phyloP scores from a whole-genome alignment of 2,113 vertebrate species.

The Platysternon megacephalum region DNA sequence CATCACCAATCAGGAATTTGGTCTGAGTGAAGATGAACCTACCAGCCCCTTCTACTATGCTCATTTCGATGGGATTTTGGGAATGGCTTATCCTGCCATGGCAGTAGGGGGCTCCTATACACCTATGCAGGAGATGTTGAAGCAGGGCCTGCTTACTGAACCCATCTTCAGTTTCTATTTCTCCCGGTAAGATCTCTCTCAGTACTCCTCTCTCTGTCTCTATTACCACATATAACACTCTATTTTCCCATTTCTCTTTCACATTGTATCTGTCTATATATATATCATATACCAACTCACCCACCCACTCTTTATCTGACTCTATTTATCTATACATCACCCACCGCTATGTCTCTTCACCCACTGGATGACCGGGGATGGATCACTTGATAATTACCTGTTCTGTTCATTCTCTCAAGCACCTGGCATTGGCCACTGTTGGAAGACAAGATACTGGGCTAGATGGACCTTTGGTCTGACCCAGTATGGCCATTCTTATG shows the following conservation, averaged over 20 bases:
- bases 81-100: constrained; percentile 71
- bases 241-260: accelerated
- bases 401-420: no score
- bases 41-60: constrained; percentile 70
- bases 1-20: constrained; percentile 81
- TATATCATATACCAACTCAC: background rate
- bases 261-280: background rate
- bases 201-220: background rate
- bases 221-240: accelerated
- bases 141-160: constrained; percentile 67
- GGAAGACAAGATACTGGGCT: no score
- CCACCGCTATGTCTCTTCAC: background rate
- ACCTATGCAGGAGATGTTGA: constrained; percentile 54
- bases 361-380: background rate
- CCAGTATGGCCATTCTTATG: no score
- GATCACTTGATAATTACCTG: no score
- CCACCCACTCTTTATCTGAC: background rate
- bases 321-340: background rate
- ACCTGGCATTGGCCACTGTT: no score
- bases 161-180: constrained; percentile 80
- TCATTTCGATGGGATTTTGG: constrained; percentile 77
- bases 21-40: constrained; percentile 75
- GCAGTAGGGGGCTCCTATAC: background rate
- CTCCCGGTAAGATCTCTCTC: constrained; percentile 33
- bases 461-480: no score